Conservation (phyloP, 2,113 vertebrate genomes). For the Orycteropus afer region DNA sequence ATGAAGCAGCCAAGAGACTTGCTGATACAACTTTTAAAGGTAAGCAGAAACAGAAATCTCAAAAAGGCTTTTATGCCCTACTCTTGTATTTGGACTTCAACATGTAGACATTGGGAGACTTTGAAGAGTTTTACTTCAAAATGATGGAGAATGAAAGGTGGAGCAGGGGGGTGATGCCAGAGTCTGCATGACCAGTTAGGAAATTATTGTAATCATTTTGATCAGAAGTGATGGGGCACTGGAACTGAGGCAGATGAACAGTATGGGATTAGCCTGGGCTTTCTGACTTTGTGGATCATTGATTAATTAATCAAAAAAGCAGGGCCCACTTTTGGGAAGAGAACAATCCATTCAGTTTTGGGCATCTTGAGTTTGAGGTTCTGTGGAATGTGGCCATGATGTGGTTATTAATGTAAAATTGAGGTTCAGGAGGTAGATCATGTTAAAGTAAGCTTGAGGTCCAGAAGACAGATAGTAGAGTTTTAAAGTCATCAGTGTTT, state of each 20-base stretch:
- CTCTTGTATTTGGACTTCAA: background rate
- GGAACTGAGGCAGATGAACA: background rate
- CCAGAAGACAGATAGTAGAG: background rate
- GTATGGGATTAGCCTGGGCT: background rate
- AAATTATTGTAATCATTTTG: background rate
- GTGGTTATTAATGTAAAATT: background rate
- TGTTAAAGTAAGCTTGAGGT: background rate
- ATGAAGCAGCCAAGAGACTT: background rate
- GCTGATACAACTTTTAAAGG: background rate
- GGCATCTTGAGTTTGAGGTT: background rate
- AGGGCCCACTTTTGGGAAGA: background rate
- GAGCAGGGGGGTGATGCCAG: background rate
- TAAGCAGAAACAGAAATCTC: background rate
- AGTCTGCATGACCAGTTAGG: background rate
- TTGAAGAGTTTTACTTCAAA: background rate
- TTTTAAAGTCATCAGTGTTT: background rate
- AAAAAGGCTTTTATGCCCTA: background rate
- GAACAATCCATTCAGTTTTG: background rate
- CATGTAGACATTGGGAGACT: background rate
- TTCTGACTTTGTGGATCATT: background rate
- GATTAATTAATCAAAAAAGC: constrained; percentile 16
- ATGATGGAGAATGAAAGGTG: background rate
- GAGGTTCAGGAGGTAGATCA: no score
- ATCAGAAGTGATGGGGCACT: background rate
- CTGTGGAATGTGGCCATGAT: background rate